phyloP scores from a whole-genome alignment of 2,113 vertebrate species.

The Bos taurus region DNA sequence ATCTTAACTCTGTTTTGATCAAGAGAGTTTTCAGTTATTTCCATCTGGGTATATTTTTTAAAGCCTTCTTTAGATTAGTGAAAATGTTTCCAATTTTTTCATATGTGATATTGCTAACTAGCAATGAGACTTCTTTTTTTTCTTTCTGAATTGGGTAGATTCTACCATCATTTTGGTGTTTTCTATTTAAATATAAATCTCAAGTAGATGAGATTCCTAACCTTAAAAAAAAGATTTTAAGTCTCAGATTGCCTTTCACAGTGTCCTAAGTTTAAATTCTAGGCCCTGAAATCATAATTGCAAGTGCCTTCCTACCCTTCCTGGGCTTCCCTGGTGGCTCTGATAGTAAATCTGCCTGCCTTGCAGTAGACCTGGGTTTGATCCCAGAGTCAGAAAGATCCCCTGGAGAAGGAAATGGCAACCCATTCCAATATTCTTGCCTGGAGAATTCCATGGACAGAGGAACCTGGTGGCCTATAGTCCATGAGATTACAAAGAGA shows the following conservation, averaged over 20 bases:
- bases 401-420: background rate
- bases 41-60: slow-evolving; percentile 44
- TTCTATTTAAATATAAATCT: slow-evolving; percentile 28
- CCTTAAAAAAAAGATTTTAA: slow-evolving; percentile 13
- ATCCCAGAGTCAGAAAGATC: background rate
- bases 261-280: background rate
- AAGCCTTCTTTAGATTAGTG: slow-evolving; percentile 52
- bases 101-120: slow-evolving; percentile 4
- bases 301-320: background rate
- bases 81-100: background rate
- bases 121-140: background rate
- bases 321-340: background rate
- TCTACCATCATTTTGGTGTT: background rate
- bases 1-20: slow-evolving; percentile 50
- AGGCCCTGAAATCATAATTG: background rate
- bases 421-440: background rate
- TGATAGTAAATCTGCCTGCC: background rate
- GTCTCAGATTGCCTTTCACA: background rate
- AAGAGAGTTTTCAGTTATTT: slow-evolving; percentile 63
- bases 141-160: background rate
- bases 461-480: background rate
- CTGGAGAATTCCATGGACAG: background rate
- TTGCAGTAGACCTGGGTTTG: background rate
- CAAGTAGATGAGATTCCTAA: background rate
- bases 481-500: background rate